Base-by-base conservation (phyloP, 2,888 invertebrate species). In the Heliconius hortense region DNA sequence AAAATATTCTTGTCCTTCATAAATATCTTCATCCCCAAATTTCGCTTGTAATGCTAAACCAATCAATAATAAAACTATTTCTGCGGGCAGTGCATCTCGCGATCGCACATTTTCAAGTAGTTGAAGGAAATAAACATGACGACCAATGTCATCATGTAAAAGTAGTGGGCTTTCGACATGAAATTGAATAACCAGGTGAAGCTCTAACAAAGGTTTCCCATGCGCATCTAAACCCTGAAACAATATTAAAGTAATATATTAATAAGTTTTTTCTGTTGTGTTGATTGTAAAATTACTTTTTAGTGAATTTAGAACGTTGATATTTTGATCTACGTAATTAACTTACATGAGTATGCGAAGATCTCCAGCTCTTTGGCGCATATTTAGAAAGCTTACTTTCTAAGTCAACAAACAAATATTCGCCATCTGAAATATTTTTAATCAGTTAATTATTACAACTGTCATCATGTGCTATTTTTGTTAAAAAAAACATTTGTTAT, bases 381-480 rank as follows among this genome's bases (percentile, higher is more conserved):
- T 98, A 98, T 94, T 99, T 99, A 88, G 98, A 98, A 87, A 99
- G 95, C 94, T 99, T 99, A 95, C 97, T 97, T 91, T 98, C 98
- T 89, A 97, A 96, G 91, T 98, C 98, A 92, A 98, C 97, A 94
- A 99, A 99, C 88, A 98, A 96, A 94, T 97, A 98, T 95, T 99
- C 98, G 94, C 97, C 98, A 95, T 98, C 98, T 98, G 81, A 75
- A 82, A 80, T 56, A 59, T 35, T 56, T 39, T 63, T 63, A 63
- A 18, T 43, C 18, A 59, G 8, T 28, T 39, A 18, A 59, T 59
- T 31, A 70, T 18, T 59, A 39, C 10, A 59, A 35, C 0, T 7
- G 15, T 39, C 4, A 35, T 59, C 2, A 8, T 8, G 11, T 1
- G 15, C 13, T 69, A 15, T 35, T 15, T 69, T n/a, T 70, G 2